These are phyloP conservation scores for Paradoxurus hermaphroditus DNA, from an alignment of 2,113 vertebrate genomes.

Conservation along the genomic window DNA sequence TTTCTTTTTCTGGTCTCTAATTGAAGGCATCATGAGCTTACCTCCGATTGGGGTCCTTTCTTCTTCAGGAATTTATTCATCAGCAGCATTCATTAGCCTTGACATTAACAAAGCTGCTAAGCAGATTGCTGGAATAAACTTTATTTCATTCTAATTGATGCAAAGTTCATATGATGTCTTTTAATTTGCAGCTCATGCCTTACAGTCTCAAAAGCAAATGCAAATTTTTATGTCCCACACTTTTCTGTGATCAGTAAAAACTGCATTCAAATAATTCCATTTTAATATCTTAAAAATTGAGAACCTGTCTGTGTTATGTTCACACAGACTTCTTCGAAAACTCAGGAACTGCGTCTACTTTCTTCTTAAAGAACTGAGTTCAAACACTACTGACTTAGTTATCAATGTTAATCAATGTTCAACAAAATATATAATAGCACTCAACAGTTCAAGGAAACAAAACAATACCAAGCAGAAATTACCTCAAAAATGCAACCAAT, in stretches of 20 bases:
- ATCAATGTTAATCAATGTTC: slow-evolving; percentile 17
- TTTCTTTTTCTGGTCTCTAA: slow-evolving; percentile 82
- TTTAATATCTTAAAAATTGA: slow-evolving; percentile 46
- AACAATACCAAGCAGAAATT: not conserved
- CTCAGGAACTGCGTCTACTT: not conserved
- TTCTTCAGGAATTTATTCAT: slow-evolving; percentile 79
- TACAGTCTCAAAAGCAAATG: slow-evolving; percentile 57
- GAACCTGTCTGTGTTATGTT: not conserved
- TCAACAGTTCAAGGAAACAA: slow-evolving; percentile 37
- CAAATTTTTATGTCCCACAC: slow-evolving; percentile 61
- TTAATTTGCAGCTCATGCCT: slow-evolving; percentile 72
- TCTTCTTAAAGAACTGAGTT: slow-evolving; percentile 41
- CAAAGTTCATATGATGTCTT: slow-evolving; percentile 62
- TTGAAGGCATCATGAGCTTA: slow-evolving; percentile 82
- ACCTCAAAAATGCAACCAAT: slow-evolving; percentile 26
- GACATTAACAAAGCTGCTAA: slow-evolving; percentile 80
- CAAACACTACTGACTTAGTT: slow-evolving; percentile 34
- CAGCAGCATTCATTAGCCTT: slow-evolving; percentile 81
- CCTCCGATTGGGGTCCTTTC: slow-evolving; percentile 76
- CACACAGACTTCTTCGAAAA: slow-evolving; percentile 17
- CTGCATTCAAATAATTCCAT: slow-evolving; percentile 43
- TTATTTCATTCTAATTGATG: slow-evolving; percentile 72
- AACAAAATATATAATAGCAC: slow-evolving; percentile 44
- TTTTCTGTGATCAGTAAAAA: slow-evolving; percentile 41
- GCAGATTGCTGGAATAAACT: slow-evolving; percentile 78